phyloP scores from a whole-genome alignment of 92 coral and sea anemone genomes.

The Zoanthus sociatus region DNA sequence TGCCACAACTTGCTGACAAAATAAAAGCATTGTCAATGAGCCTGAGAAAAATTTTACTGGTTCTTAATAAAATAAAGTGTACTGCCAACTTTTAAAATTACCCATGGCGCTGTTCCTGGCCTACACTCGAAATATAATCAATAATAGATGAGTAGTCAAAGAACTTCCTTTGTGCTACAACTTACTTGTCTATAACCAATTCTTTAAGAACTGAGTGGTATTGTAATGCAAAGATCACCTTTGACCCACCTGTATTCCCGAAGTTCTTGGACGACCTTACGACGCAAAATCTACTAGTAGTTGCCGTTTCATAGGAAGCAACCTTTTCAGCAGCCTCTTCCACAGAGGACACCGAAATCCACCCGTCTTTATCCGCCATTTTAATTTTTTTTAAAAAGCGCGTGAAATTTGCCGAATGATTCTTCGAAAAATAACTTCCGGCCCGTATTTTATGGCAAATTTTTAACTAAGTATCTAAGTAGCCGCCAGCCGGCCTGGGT shows the following conservation, averaged over 20 bases:
- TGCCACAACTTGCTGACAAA: background rate
- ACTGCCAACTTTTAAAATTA: background rate
- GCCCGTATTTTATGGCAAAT: background rate
- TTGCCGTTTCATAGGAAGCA: background rate
- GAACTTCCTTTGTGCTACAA: background rate
- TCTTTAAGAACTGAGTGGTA: background rate
- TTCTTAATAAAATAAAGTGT: background rate
- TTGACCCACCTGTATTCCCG: slow-evolving; percentile 12
- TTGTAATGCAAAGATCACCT: background rate
- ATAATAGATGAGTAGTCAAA: background rate
- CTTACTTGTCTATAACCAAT: background rate
- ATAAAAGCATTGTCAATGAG: too few relatives aligned
- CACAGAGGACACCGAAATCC: slow-evolving; percentile 11
- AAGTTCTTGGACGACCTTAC: slow-evolving; percentile 17
- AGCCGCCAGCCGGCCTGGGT: background rate
- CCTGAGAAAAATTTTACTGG: background rate
- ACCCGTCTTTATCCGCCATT: slow-evolving; percentile 11
- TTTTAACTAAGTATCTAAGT: background rate
- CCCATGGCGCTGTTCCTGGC: background rate
- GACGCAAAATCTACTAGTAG: slow-evolving; percentile 15
- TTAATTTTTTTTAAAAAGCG: background rate
- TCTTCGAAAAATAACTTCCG: background rate
- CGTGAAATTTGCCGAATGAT: slow-evolving; percentile 5
- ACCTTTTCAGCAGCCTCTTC: slow-evolving; percentile 19
- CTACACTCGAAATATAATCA: background rate